A percentile compares a stretch with the other conserved stretches of the same genome.
phyloP scores from a whole-genome alignment of 2,797 vertebrate genomes.

The Sphenodon punctatus region DNA sequence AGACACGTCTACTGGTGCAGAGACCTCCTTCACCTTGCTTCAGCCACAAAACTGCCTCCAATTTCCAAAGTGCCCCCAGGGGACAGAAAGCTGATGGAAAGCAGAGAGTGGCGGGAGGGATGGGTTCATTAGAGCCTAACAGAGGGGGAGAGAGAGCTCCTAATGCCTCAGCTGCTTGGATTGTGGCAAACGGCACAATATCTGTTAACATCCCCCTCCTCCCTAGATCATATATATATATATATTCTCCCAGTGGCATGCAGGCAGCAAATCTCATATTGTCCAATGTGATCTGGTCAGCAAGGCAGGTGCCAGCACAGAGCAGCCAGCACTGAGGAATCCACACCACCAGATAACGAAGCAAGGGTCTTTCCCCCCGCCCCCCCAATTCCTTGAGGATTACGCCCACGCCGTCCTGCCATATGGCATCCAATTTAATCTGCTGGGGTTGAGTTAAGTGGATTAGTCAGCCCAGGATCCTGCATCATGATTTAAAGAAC shows the following conservation, averaged over 20 bases:
- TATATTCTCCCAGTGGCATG: not conserved
- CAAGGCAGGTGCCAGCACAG: fast-evolving
- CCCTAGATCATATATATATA: not conserved
- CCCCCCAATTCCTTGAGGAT: slow-evolving; percentile 43
- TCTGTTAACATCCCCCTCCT: not conserved
- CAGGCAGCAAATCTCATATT: not conserved
- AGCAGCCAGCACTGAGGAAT: not conserved
- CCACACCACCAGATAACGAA: slow-evolving; percentile 32
- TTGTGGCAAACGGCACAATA: not conserved
- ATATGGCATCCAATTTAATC: slow-evolving; percentile 74
- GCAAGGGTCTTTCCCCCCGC: not conserved
- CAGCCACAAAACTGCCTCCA: not conserved
- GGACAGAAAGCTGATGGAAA: not conserved
- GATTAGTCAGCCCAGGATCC: slow-evolving; percentile 60
- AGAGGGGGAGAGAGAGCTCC: slow-evolving; percentile 10
- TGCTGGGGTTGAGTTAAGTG: slow-evolving; percentile 70
- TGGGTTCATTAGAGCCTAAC: slow-evolving; percentile 25
- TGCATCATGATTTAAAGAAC: slow-evolving; percentile 63
- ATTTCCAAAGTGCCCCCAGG: slow-evolving; percentile 33
- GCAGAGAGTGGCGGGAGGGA: slow-evolving; percentile 7
- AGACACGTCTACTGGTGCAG: not conserved
- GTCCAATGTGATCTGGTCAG: not conserved
- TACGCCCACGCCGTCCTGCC: slow-evolving; percentile 51
- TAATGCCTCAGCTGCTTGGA: slow-evolving; percentile 33
- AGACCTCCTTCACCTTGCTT: not conserved